Percentiles rank a stretch among this genome's conserved stretches.
Evolutionary conservation across 2,888 invertebrate genomes (phyloP).

Genomic region (Vannuccia rotundouncinata): DNA sequence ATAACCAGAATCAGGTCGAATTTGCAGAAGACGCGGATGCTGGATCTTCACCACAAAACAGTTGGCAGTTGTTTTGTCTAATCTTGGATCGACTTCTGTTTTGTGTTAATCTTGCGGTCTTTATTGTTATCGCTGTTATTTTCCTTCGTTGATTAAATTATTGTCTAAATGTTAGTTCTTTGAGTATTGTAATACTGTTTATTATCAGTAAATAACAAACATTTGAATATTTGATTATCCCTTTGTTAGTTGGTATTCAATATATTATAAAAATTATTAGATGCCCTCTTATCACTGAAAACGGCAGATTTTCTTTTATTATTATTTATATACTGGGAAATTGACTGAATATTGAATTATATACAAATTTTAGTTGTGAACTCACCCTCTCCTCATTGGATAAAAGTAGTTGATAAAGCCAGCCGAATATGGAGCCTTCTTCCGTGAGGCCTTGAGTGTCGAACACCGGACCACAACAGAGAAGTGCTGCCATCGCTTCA

Average conservation of each 20-base stretch:
- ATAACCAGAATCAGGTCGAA: not conserved
- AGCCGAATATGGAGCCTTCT: conserved; percentile 79
- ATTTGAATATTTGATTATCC: no score
- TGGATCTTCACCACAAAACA: not conserved
- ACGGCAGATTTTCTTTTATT: no score
- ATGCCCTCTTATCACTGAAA: no score
- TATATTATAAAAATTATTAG: no score
- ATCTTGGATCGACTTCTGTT: not conserved
- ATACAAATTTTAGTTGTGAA: not conserved
- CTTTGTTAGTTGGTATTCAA: no score
- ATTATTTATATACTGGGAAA: no score
- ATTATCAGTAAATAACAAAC: no score
- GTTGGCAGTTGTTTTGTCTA: not conserved
- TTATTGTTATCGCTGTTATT: not conserved
- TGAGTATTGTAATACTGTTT: not conserved
- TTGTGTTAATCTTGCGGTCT: not conserved
- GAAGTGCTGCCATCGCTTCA: conserved; percentile 85
- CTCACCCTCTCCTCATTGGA: conserved; percentile 63
- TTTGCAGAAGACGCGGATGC: not conserved
- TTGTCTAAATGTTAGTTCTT: not conserved
- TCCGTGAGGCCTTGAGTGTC: conserved; percentile 72
- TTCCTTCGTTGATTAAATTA: not conserved
- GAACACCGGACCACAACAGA: conserved; percentile 92
- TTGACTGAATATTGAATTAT: not conserved
- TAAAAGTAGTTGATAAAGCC: conserved; percentile 82